Base-by-base conservation (phyloP, 1,140 invertebrate genomes). In the Drosophila mayri region DNA sequence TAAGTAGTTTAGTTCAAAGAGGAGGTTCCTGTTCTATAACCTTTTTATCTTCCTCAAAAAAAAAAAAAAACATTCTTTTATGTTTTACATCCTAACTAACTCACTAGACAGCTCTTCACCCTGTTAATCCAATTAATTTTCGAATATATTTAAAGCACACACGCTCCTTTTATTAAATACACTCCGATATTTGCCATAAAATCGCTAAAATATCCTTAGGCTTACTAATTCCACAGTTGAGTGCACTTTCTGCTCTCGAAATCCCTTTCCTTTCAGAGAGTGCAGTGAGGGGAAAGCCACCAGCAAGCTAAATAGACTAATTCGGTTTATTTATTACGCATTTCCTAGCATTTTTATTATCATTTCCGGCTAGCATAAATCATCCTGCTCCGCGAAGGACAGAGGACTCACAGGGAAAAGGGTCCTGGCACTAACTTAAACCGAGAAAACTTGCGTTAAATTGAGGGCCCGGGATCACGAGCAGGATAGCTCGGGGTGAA, bases 291-390 rank as follows among this genome's bases (percentile, higher is more conserved):
- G 72, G 71, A 38, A 76, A 78, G 70, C 62, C 61, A 59, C 62
- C 49, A 75, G 54, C 62, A 63, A 65, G 43, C 73, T 74, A 43
- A 77, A 71, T 57, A 59, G 68, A 72, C 71, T 87, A 87, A 87
- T 87, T 88, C 85, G 80, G 46, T 87, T 87, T 87, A 87, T 87
- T 87, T 87, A 87, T 87, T 87, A 87, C 80, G 84, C 84, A 84
- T 87, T 87, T 87, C 84, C 84, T 78, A 80, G 61, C 67, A 88
- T 85, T 90, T 90, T 90, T 90, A 90, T 90, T 90, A 90, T 90
- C 85, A 90, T 90, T 90, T 90, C 86, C 86, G 81, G 25, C 49
- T 65, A 55, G 79, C 79, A 90, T 90, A 87, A 90, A 90, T 90
- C 86, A 90, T 90, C 67, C 47, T 38, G 66, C 25, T 37, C 10